These are phyloP conservation scores for Taphrorychus bicolor DNA, from an alignment of 2,888 invertebrate species.

Conservation along the genomic window DNA sequence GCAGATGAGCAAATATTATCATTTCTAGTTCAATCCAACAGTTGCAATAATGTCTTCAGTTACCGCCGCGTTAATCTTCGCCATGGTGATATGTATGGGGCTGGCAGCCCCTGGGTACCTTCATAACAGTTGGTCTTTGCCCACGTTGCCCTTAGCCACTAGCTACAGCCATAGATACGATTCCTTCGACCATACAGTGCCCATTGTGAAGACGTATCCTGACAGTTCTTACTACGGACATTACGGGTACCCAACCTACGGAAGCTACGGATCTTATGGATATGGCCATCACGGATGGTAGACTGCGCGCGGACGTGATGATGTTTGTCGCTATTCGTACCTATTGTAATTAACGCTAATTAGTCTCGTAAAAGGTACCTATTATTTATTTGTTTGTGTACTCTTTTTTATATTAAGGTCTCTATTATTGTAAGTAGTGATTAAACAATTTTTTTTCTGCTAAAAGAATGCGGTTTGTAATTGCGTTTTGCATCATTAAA, in stretches of 20 bases:
- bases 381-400: background rate
- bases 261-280: constrained; percentile 20
- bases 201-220: constrained; percentile 20
- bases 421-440: background rate
- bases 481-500: background rate
- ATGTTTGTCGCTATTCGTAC: background rate
- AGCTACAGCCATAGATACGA: constrained; percentile 38
- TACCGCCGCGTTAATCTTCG: background rate
- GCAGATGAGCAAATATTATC: background rate
- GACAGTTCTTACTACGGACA: constrained; percentile 7
- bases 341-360: background rate
- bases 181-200: constrained; percentile 23
- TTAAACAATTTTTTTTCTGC: background rate
- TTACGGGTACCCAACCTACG: constrained; percentile 15
- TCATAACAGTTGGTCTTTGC: constrained; percentile 15
- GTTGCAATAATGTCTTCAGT: background rate
- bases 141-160: constrained; percentile 33
- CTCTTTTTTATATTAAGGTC: background rate
- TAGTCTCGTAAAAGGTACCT: background rate
- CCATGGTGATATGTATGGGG: background rate
- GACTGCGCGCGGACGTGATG: background rate
- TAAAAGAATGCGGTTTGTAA: background rate
- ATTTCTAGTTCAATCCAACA: background rate
- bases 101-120: constrained; percentile 22
- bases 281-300: background rate